A percentile compares a stretch with the other conserved stretches of the same genome.
Evolutionary conservation across 2,888 invertebrate species (phyloP).

Genomic region (Podotricha telesiphe): DNA sequence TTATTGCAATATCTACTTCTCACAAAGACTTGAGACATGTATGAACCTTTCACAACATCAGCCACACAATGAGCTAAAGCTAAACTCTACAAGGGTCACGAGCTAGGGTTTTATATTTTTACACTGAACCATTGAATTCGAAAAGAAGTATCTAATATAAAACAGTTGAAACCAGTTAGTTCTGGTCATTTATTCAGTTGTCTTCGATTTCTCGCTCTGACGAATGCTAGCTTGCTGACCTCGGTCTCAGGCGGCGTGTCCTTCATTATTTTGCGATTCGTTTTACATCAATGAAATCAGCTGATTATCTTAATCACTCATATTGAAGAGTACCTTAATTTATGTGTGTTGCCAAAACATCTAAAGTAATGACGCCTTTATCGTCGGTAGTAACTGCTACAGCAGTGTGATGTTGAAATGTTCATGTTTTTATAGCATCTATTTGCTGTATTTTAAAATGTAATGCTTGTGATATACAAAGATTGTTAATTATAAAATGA

Average conservation of each 20-base stretch:
- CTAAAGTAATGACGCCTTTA: slow-evolving; percentile 34
- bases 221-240: slow-evolving; percentile 45
- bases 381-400: slow-evolving; percentile 20
- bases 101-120: slow-evolving; percentile 25
- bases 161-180: slow-evolving; percentile 37
- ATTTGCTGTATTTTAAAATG: neutral
- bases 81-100: slow-evolving; percentile 14
- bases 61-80: slow-evolving; percentile 32
- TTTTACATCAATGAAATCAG: slow-evolving; percentile 31
- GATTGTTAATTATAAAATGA: neutral
- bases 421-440: slow-evolving; percentile 20
- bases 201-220: slow-evolving; percentile 50
- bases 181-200: slow-evolving; percentile 43
- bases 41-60: slow-evolving; percentile 45
- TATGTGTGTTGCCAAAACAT: slow-evolving; percentile 38
- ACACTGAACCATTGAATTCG: slow-evolving; percentile 16
- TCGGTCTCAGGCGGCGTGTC: slow-evolving; percentile 39
- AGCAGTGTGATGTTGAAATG: slow-evolving; percentile 16
- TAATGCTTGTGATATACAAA: neutral
- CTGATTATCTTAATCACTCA: slow-evolving; percentile 36
- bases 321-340: slow-evolving; percentile 29
- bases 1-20: slow-evolving; percentile 64
- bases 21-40: slow-evolving; percentile 51
- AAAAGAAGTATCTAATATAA: slow-evolving; percentile 22
- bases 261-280: slow-evolving; percentile 37